Evolutionary conservation across 2,797 vertebrate species (phyloP).

Genomic region (Triplophysa yarkandensis): DNA sequence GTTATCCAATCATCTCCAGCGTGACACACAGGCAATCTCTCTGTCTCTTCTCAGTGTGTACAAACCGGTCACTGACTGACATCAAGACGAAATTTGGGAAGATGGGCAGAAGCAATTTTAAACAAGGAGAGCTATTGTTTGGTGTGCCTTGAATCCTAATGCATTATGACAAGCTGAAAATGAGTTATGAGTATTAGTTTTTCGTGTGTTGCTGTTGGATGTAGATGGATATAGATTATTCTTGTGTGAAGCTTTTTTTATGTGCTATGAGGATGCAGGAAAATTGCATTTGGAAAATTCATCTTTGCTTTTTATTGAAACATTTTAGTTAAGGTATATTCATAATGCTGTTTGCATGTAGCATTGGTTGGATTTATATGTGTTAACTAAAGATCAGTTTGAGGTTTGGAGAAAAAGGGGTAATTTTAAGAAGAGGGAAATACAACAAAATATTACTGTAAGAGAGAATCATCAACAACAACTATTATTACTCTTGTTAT

Average conservation of each 20-base stretch:
- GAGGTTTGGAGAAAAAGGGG: too few relatives aligned
- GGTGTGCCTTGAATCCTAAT: not conserved
- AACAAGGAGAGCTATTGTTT: not conserved
- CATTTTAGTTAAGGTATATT: too few relatives aligned
- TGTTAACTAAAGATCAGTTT: too few relatives aligned
- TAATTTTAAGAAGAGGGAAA: too few relatives aligned
- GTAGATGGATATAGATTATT: not conserved
- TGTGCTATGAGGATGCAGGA: too few relatives aligned
- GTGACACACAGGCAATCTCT: constrained; percentile 15
- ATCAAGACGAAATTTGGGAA: not conserved
- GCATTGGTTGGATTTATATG: too few relatives aligned
- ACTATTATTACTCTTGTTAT: too few relatives aligned
- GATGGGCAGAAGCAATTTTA: not conserved
- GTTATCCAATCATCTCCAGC: constrained; percentile 4
- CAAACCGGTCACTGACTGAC: constrained; percentile 8
- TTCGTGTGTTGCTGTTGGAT: not conserved
- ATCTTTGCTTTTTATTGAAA: too few relatives aligned
- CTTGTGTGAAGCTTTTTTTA: not conserved
- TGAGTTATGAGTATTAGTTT: not conserved
- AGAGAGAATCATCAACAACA: too few relatives aligned
- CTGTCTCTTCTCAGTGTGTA: not conserved
- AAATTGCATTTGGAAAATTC: not conserved
- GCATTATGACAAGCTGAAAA: not conserved
- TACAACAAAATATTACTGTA: too few relatives aligned
- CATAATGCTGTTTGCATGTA: too few relatives aligned